phyloP scores from a whole-genome alignment of 2,888 invertebrate species.

The Danaus chrysippus region DNA sequence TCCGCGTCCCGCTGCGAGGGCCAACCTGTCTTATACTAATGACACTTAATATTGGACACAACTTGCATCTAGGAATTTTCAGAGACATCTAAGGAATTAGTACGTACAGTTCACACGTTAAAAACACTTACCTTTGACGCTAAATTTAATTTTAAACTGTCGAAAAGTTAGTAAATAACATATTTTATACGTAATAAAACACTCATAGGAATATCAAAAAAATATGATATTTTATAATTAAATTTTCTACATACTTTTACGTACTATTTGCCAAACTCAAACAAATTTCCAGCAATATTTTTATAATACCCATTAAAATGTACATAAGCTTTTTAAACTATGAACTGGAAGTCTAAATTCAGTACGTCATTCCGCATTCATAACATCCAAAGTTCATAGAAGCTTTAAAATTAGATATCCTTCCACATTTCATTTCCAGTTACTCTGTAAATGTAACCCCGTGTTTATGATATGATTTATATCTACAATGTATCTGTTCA shows the following conservation, averaged over 20 bases:
- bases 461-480: constrained; percentile 43
- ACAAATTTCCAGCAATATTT: not conserved
- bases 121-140: too few relatives aligned
- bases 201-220: too few relatives aligned
- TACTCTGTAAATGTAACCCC: constrained; percentile 18
- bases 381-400: not conserved
- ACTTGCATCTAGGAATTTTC: too few relatives aligned
- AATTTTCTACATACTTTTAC: not conserved
- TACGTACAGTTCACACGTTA: too few relatives aligned
- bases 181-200: too few relatives aligned
- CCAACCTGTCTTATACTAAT: constrained; percentile 59
- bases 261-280: not conserved
- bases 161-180: too few relatives aligned
- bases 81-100: too few relatives aligned
- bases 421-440: constrained; percentile 1
- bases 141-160: too few relatives aligned
- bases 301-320: too few relatives aligned
- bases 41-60: constrained; percentile 53
- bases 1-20: constrained; percentile 55
- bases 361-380: not conserved
- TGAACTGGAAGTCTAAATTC: not conserved
- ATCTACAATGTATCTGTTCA: constrained; percentile 49
- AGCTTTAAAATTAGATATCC: constrained; percentile 6
- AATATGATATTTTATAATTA: too few relatives aligned
- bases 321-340: constrained; percentile 4